phyloP scores from a whole-genome alignment of 2,797 vertebrate species.

The Propithecus perrieri region DNA sequence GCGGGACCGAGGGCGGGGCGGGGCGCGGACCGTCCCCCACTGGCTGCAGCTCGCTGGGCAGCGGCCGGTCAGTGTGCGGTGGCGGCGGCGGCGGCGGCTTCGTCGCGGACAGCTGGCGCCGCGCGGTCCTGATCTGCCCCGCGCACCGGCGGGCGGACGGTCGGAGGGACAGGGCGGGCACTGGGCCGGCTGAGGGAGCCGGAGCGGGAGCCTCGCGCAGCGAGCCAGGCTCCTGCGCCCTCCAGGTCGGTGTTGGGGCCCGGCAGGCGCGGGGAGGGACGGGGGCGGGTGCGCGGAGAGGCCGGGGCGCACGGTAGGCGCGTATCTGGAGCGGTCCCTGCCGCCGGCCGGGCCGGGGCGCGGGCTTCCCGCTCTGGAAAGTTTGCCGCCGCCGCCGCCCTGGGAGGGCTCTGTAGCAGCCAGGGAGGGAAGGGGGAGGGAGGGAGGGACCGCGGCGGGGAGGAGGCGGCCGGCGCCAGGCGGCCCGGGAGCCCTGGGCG shows the following conservation, averaged over 20 bases:
- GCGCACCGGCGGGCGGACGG: slow-evolving; percentile 14
- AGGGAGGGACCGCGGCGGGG: slow-evolving; percentile 62
- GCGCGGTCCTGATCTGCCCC: not conserved
- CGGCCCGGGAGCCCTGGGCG: slow-evolving; percentile 57
- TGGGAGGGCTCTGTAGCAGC: slow-evolving; percentile 64
- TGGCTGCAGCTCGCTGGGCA: slow-evolving; percentile 39
- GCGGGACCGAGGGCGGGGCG: not conserved
- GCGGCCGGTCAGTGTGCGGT: slow-evolving; percentile 46
- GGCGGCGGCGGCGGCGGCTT: slow-evolving; percentile 45
- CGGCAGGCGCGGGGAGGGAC: not conserved
- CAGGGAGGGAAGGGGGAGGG: slow-evolving; percentile 46
- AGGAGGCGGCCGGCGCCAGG: slow-evolving; percentile 73
- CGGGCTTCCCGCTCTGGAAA: slow-evolving; percentile 62
- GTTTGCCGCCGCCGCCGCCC: slow-evolving; percentile 66
- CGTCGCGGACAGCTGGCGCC: slow-evolving; percentile 43
- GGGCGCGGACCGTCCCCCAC: slow-evolving; percentile 33
- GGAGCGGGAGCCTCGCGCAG: not conserved
- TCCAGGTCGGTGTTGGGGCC: slow-evolving; percentile 54
- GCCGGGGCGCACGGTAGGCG: not conserved
- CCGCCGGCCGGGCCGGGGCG: not conserved
- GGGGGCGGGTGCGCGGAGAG: not conserved
- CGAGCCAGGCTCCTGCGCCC: not conserved
- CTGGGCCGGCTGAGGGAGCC: not conserved
- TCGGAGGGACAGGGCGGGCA: not conserved
- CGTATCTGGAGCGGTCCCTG: not conserved